Conservation (phyloP, 30 jellyfish, hydroid and myxozoan genomes). For the Aurelia aurita region DNA sequence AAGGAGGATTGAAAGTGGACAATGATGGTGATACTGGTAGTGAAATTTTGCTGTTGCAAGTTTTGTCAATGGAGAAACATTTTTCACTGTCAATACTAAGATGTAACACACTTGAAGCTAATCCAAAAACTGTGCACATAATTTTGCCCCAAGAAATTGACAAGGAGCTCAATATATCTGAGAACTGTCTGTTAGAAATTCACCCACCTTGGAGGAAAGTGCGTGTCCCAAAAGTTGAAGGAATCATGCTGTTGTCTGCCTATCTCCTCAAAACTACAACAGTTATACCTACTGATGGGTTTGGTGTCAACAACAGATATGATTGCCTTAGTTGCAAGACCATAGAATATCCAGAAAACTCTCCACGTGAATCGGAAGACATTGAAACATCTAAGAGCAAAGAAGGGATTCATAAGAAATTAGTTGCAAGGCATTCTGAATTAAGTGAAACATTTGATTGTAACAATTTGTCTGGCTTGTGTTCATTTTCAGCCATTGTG, state of each 20-base stretch:
- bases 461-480: neutral
- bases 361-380: neutral
- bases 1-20: neutral
- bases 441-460: neutral
- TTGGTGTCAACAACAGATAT: neutral
- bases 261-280: constrained; percentile 9
- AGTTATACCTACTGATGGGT: neutral
- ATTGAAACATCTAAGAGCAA: neutral
- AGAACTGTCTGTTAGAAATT: constrained; percentile 6
- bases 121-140: constrained; percentile 7
- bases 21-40: neutral
- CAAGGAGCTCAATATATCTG: neutral
- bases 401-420: neutral
- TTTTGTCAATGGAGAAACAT: neutral
- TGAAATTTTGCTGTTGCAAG: constrained; percentile 13
- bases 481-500: neutral
- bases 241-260: constrained; percentile 23
- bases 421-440: neutral
- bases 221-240: neutral
- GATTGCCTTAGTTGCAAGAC: neutral
- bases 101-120: constrained; percentile 14
- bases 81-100: constrained; percentile 23
- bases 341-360: neutral
- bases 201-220: constrained; percentile 44
- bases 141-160: constrained; percentile 5